These are phyloP conservation scores for Onychomys torridus DNA, from an alignment of 2,797 vertebrate genomes.

Conservation along the genomic window DNA sequence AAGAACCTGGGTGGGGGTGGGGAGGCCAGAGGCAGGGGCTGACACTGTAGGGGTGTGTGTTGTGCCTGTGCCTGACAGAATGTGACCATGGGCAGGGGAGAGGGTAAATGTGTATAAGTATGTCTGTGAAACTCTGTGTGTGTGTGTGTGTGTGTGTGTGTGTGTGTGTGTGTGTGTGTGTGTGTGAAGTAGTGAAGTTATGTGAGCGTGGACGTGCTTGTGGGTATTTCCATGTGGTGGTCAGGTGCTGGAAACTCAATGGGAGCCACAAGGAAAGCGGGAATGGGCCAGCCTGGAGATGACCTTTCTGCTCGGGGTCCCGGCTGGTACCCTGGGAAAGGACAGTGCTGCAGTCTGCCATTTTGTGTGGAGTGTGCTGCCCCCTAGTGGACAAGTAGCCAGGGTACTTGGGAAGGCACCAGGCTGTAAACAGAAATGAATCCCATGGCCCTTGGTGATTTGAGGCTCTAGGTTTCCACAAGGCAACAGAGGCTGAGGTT, in stretches of 20 bases:
- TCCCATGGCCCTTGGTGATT: neutral
- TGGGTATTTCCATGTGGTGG: neutral
- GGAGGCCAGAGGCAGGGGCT: neutral
- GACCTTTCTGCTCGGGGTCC: neutral
- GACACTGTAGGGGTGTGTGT: neutral
- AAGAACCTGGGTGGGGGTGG: neutral
- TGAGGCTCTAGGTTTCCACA: neutral
- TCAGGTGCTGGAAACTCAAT: neutral
- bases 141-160: no score
- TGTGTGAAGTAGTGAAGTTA: neutral
- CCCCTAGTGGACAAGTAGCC: neutral
- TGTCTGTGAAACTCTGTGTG: no score
- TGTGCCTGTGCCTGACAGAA: neutral
- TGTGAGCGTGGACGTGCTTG: rapidly evolving
- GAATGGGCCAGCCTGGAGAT: neutral
- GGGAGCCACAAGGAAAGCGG: neutral
- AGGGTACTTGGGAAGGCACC: neutral
- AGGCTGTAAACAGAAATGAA: neutral
- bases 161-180: no score
- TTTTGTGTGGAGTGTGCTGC: conserved; percentile 39
- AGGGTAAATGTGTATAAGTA: neutral
- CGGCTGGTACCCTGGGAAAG: neutral
- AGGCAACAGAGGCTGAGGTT: neutral
- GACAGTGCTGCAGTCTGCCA: rapidly evolving
- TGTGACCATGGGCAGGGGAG: neutral